phyloP scores from a whole-genome alignment of 2,797 vertebrate species.

The Argyrosomus regius region DNA sequence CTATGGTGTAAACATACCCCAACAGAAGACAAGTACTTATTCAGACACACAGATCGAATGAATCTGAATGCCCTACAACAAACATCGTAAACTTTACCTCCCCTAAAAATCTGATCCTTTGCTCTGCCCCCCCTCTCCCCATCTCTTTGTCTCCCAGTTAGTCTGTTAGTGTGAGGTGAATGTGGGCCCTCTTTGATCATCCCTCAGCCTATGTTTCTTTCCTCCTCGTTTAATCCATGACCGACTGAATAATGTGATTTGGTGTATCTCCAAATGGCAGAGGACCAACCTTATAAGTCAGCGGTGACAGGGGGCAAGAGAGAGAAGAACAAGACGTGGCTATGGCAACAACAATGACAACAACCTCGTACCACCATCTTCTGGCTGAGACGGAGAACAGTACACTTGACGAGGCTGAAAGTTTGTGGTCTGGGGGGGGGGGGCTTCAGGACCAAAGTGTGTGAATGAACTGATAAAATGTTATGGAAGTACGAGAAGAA shows the following conservation, averaged over 20 bases:
- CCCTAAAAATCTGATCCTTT: conserved; percentile 88
- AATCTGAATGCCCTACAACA: conserved; percentile 33
- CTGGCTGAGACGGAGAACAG: conserved; percentile 86
- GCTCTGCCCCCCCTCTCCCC: conserved; percentile 84
- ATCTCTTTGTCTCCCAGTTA: conserved; percentile 79
- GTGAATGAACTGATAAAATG: conserved; percentile 31
- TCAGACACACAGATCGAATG: conserved; percentile 35
- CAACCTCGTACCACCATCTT: conserved; percentile 82
- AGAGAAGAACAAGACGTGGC: conserved; percentile 49
- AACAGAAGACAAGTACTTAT: conserved; percentile 34
- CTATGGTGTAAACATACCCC: conserved; percentile 52
- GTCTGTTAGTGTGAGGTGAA: conserved; percentile 91
- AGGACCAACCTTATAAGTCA: conserved; percentile 90
- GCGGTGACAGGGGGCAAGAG: conserved; percentile 73
- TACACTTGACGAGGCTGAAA: conserved; percentile 42
- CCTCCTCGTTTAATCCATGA: conserved; percentile 94
- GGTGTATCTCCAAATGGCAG: conserved; percentile 95
- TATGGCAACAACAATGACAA: conserved; percentile 69
- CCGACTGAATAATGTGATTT: conserved; percentile 96
- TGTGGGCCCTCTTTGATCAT: conserved; percentile 93
- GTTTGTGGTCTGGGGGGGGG: conserved; percentile 20
- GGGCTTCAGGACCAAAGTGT: conserved; percentile 45
- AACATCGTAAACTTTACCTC: conserved; percentile 53
- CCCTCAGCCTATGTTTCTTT: conserved; percentile 90
- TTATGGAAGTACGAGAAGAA: background rate